Evolutionary conservation across 2,888 invertebrate genomes (phyloP).

Genomic region (Lasioglossum marginatum): DNA sequence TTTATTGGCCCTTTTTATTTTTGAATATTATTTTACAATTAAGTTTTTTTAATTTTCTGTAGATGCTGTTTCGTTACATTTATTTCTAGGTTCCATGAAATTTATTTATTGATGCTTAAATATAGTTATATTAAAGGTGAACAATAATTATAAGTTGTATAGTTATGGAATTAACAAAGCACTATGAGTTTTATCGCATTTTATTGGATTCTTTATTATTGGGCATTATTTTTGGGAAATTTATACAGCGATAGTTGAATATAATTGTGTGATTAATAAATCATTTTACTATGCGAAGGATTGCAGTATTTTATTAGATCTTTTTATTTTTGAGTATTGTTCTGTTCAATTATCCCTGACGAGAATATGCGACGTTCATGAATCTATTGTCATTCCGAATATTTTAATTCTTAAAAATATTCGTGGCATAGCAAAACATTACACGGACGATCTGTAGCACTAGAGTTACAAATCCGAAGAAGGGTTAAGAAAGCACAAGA

Average conservation of each 20-base stretch:
- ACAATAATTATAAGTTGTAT: too few relatives aligned
- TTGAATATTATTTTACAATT: neutral
- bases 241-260: too few relatives aligned
- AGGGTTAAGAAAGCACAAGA: neutral
- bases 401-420: neutral
- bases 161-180: too few relatives aligned
- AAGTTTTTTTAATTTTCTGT: too few relatives aligned
- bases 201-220: too few relatives aligned
- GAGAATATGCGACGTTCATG: neutral
- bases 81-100: neutral
- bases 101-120: neutral
- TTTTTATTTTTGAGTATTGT: too few relatives aligned
- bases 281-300: too few relatives aligned
- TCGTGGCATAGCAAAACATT: neutral
- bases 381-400: neutral
- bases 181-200: too few relatives aligned
- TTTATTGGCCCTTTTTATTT: neutral
- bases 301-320: too few relatives aligned
- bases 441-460: neutral
- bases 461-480: neutral
- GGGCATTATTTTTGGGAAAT: too few relatives aligned
- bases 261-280: too few relatives aligned
- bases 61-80: neutral
- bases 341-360: too few relatives aligned
- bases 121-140: neutral